Evolutionary conservation across 2,888 invertebrate genomes (phyloP).

Genomic region (Bugula neritina): DNA sequence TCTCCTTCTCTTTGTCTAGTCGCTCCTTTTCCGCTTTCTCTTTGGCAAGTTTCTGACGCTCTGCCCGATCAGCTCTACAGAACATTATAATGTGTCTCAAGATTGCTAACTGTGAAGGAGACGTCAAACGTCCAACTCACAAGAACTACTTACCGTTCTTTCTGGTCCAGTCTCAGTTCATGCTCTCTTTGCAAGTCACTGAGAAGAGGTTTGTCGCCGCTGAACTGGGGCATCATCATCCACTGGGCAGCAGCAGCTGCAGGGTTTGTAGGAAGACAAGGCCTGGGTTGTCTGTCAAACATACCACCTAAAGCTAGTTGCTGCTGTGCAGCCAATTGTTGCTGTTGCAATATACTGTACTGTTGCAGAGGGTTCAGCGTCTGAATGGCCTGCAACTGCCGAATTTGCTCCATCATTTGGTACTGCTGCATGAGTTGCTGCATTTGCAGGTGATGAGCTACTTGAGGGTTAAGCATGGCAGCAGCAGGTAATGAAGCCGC

Average conservation of each 20-base stretch:
- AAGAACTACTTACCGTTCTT: conserved; percentile 21
- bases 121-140: no score
- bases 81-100: no score
- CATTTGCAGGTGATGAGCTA: conserved; percentile 31
- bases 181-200: conserved; percentile 17
- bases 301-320: neutral
- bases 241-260: neutral
- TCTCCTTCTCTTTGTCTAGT: conserved; percentile 34
- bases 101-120: no score
- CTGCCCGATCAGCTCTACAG: conserved; percentile 35
- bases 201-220: conserved; percentile 1
- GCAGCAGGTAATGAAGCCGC: conserved; percentile 44
- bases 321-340: conserved; percentile 6
- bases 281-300: conserved; percentile 13
- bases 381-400: conserved; percentile 15
- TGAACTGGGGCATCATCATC: neutral
- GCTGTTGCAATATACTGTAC: neutral
- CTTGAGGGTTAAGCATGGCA: conserved; percentile 37
- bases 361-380: conserved; percentile 12
- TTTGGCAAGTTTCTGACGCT: conserved; percentile 55
- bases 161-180: conserved; percentile 23
- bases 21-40: conserved; percentile 59
- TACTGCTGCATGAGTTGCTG: conserved; percentile 26
- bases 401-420: conserved; percentile 1
- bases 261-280: neutral